phyloP scores from a whole-genome alignment of 2,113 vertebrate species.

The Microtus montanus region DNA sequence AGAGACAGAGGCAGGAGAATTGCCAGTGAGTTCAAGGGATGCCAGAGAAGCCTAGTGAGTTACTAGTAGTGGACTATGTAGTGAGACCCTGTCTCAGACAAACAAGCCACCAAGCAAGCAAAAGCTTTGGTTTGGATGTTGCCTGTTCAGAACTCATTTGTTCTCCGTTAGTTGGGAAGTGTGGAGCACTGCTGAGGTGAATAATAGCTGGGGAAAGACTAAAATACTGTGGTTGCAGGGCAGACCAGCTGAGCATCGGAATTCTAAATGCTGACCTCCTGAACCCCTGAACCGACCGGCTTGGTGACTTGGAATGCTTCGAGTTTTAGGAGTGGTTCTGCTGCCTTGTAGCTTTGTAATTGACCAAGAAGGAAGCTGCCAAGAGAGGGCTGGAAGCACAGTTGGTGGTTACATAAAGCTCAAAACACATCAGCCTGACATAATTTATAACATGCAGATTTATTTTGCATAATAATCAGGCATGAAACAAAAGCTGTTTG shows the following conservation, averaged over 20 bases:
- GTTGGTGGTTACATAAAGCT: conserved; percentile 3
- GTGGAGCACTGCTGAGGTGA: neutral
- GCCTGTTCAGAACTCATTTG: neutral
- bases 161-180: neutral
- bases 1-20: neutral
- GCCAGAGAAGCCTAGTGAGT: neutral
- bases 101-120: neutral
- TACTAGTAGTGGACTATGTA: neutral
- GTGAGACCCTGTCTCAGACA: neutral
- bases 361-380: neutral
- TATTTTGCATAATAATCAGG: conserved; percentile 18
- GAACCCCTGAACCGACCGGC: neutral
- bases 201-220: neutral
- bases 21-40: neutral
- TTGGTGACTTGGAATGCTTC: conserved; percentile 2
- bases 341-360: neutral
- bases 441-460: conserved; percentile 27
- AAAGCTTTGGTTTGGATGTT: conserved; percentile 28
- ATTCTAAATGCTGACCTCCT: neutral
- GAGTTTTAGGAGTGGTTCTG: neutral
- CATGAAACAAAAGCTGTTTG: conserved; percentile 41
- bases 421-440: conserved; percentile 45
- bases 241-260: neutral
- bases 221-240: neutral
- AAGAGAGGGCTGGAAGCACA: neutral